Conservation (phyloP, 2,888 invertebrate species). For the Desoria tigrina region DNA sequence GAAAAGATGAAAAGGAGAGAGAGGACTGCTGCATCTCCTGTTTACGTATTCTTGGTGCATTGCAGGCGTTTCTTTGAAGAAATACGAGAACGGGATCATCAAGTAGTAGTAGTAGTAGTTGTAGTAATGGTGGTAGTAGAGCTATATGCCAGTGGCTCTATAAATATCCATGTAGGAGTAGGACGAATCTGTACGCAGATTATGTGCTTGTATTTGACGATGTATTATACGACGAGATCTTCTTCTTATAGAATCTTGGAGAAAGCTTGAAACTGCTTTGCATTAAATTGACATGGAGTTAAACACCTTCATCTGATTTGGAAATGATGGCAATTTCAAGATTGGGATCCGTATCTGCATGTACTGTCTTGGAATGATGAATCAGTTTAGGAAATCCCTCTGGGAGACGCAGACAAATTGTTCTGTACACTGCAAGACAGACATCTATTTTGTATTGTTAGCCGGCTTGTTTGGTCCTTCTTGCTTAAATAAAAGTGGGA, state of each 20-base stretch:
- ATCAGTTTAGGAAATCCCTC: not conserved
- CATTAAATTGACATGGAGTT: not conserved
- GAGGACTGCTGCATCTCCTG: not conserved
- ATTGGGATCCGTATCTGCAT: not conserved
- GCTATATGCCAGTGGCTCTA: not conserved
- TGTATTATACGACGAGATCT: not conserved
- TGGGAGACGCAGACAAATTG: not conserved
- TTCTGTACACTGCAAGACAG: not conserved
- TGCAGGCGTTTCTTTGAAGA: slow-evolving; percentile 3
- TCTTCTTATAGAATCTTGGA: not conserved
- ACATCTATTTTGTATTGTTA: no score
- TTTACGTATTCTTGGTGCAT: slow-evolving; percentile 6
- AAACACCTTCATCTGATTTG: slow-evolving; percentile 4
- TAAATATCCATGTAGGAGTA: not conserved
- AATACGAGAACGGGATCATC: not conserved
- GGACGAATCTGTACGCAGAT: not conserved
- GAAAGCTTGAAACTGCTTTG: not conserved
- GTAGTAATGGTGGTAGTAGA: no score
- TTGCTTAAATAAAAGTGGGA: no score
- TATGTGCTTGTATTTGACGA: not conserved
- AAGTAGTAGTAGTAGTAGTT: no score
- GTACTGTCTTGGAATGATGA: not conserved
- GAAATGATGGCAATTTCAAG: not conserved
- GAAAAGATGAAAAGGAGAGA: not conserved
- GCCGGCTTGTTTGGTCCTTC: no score